These are phyloP conservation scores for Petrolisthes cinctipes DNA, from an alignment of 2,888 invertebrate genomes.

Conservation along the genomic window DNA sequence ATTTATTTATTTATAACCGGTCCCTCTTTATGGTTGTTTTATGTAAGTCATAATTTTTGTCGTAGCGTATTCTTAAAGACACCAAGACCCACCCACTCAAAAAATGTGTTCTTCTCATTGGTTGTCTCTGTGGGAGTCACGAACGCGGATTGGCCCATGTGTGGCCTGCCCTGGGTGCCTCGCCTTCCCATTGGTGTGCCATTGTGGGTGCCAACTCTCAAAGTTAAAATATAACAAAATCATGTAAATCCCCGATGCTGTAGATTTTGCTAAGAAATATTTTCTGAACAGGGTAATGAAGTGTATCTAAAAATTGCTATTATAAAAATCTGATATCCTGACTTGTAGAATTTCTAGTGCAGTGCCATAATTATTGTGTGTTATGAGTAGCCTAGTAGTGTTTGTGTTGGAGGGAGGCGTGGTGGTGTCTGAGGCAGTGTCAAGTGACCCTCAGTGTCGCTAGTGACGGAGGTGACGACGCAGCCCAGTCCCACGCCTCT, in stretches of 20 bases:
- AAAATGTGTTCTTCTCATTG: slow-evolving; percentile 27
- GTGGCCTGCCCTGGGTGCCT: slow-evolving; percentile 8
- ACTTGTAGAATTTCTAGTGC: too few relatives aligned
- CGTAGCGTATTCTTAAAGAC: not conserved
- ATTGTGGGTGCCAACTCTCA: slow-evolving; percentile 45
- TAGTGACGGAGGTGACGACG: slow-evolving; percentile 31
- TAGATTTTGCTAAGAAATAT: not conserved
- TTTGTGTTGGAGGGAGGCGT: not conserved
- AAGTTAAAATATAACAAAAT: not conserved
- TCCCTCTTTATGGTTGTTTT: slow-evolving; percentile 9
- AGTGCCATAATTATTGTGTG: too few relatives aligned
- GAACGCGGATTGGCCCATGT: slow-evolving; percentile 23
- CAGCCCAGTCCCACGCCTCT: not conserved
- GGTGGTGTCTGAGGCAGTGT: slow-evolving; percentile 13
- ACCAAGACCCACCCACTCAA: slow-evolving; percentile 18
- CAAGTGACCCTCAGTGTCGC: slow-evolving; percentile 41
- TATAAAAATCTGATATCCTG: too few relatives aligned
- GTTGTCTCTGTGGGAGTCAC: not conserved
- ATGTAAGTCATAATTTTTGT: slow-evolving; percentile 21
- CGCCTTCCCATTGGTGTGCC: slow-evolving; percentile 34
- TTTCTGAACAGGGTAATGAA: too few relatives aligned
- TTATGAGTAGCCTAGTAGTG: not conserved
- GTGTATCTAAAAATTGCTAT: too few relatives aligned
- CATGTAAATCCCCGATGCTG: not conserved
- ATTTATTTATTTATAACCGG: too few relatives aligned